Conservation (phyloP, 2,888 invertebrate genomes). For the Meghimatium bilineatum region DNA sequence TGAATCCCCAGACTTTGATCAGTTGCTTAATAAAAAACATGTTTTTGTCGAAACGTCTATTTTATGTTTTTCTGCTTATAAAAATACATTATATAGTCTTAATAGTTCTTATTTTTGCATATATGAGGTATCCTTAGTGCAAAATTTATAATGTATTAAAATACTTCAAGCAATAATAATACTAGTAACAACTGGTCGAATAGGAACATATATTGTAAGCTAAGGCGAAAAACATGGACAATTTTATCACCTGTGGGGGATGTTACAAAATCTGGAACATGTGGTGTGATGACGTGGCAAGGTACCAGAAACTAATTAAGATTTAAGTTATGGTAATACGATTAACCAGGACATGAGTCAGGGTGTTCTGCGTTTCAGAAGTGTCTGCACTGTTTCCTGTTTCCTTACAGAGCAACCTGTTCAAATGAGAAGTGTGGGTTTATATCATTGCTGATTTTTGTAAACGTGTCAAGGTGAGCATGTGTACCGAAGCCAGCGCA, state of each 20-base stretch:
- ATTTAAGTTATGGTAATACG: background rate
- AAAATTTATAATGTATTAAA: no score
- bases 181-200: no score
- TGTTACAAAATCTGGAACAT: slow-evolving; percentile 5
- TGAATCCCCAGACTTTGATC: no score
- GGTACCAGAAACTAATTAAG: slow-evolving; percentile 3
- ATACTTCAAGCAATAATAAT: no score
- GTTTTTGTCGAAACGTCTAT: no score
- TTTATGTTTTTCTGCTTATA: no score
- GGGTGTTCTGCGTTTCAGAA: background rate
- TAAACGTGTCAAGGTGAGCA: background rate
- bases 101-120: no score
- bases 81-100: no score
- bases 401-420: background rate
- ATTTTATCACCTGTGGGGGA: background rate
- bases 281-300: slow-evolving; percentile 18
- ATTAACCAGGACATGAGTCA: slow-evolving; percentile 7
- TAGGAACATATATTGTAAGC: background rate
- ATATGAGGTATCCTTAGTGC: no score
- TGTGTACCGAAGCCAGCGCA: background rate
- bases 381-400: background rate
- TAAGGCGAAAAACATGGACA: background rate
- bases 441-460: background rate
- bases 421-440: background rate
- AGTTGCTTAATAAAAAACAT: no score